Conservation (phyloP, 1,140 invertebrate species). For the Liolophura sinensis region DNA sequence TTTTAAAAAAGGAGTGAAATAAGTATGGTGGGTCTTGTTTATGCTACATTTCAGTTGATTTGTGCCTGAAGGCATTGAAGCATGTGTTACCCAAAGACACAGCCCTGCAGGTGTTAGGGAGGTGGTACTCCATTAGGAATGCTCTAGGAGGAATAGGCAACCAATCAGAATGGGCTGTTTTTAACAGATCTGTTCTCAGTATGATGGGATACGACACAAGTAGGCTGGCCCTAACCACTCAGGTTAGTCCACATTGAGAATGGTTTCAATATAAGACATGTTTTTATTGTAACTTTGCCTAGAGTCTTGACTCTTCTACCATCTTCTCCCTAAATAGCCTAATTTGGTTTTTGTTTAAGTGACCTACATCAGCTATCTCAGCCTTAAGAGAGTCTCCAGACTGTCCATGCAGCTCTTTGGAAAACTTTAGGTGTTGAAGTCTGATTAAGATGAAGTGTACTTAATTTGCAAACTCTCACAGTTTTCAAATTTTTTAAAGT, state of each 20-base stretch:
- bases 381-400: too few relatives aligned
- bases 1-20: too few relatives aligned
- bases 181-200: constrained; percentile 64
- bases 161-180: constrained; percentile 81
- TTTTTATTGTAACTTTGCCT: not conserved
- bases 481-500: too few relatives aligned
- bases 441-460: too few relatives aligned
- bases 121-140: constrained; percentile 86
- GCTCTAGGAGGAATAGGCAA: constrained; percentile 80
- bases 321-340: not conserved
- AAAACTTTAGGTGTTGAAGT: too few relatives aligned
- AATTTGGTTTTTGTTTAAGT: too few relatives aligned
- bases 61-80: constrained; percentile 73
- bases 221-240: constrained; percentile 61
- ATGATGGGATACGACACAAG: constrained; percentile 77
- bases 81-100: constrained; percentile 75
- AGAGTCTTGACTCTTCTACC: not conserved
- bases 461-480: too few relatives aligned
- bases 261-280: not conserved
- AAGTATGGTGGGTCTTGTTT: too few relatives aligned
- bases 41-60: constrained; percentile 32
- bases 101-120: constrained; percentile 75
- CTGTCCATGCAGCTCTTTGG: too few relatives aligned
- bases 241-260: constrained; percentile 26
- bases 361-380: too few relatives aligned